Evolutionary conservation across 2,113 vertebrate species (phyloP), one percentile per base, ranked within the genome.

Genomic region (Oriolus oriolus): DNA sequence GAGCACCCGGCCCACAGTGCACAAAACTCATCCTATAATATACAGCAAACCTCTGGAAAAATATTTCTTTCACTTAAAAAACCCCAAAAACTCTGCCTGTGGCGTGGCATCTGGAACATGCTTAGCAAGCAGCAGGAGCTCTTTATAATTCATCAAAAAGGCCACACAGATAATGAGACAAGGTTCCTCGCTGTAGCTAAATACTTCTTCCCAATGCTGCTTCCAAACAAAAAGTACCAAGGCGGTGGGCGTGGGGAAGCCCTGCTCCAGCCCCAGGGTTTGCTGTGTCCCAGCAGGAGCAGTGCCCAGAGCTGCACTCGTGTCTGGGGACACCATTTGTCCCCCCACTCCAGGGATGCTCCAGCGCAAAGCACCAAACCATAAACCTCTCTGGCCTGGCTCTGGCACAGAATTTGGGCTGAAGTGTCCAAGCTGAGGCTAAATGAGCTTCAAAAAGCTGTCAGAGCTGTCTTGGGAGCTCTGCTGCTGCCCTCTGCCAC

Each of bases 121-220:
- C 97, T 87, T 94, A 96, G 94, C 87, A 33, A 73, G 81, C 64
- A 84, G 63, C 75, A 44, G 5, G 6, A 61, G 74, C 84, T 84
- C 78, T 97, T 96, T 78, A 91, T 96, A 97, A 97, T 97, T 95
- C 92, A 97, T 98, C 95, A 96, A 83, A 97, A 96, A 95, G 73
- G 60, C 86, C 91, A 28, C 69, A 61, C 6, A 12, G 70, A 94
- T 88, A 96, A 95, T 71, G 90, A 97, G 92, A 57, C 47, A 33
- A 75, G 5, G 44, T 53, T 93, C 39, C 23, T 91, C 0, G 0
- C 53, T 84, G 57, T n/a, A 80, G 70, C 52, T 33, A 35, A 56
- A 60, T 33, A 37, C 69, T 89, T 86, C 49, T 92, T 84, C 70
- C 71, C 74, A 41, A 30, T 13, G 35, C 39, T 85, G 21, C 63